Conservation (phyloP, 2,888 invertebrate genomes). For the Chrysomela aeneicollis region DNA sequence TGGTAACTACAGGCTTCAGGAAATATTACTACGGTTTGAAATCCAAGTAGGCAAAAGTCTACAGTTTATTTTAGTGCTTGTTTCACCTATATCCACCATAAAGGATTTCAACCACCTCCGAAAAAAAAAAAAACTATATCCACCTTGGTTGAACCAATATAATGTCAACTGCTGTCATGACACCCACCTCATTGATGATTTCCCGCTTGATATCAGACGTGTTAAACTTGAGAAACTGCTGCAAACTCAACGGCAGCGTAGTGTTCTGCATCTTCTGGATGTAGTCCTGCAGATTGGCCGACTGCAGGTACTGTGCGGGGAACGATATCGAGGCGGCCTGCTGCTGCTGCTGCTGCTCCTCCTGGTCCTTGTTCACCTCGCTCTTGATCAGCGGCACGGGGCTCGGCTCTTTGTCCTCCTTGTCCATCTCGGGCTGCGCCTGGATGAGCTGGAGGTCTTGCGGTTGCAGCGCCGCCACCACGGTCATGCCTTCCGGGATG, state of each 20-base stretch:
- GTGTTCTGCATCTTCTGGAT: constrained; percentile 61
- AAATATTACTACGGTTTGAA: too few species aligned
- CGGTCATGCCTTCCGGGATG: constrained; percentile 70
- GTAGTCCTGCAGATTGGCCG: constrained; percentile 65
- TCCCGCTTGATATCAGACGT: constrained; percentile 63
- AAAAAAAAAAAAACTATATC: too few species aligned
- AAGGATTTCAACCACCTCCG: too few species aligned
- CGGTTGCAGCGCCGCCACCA: constrained; percentile 72
- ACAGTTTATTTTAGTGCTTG: too few species aligned
- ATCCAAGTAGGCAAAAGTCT: too few species aligned
- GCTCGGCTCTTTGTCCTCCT: constrained; percentile 58
- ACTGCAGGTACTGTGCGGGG: constrained; percentile 65
- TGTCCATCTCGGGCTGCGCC: constrained; percentile 54
- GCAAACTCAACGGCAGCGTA: constrained; percentile 66
- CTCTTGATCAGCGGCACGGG: constrained; percentile 65
- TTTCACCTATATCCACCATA: too few species aligned
- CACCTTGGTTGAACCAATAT: too few species aligned
- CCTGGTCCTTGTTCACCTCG: constrained; percentile 47
- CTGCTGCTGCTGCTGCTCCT: constrained; percentile 40
- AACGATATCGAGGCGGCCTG: constrained; percentile 59
- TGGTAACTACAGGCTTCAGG: too few species aligned
- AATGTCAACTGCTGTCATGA: too few species aligned
- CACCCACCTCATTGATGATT: constrained; percentile 59
- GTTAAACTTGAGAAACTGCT: constrained; percentile 72
- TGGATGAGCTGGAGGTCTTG: constrained; percentile 74